These are phyloP conservation scores for Parambassis ranga DNA, from an alignment of 2,797 vertebrate species.

Conservation along the genomic window DNA sequence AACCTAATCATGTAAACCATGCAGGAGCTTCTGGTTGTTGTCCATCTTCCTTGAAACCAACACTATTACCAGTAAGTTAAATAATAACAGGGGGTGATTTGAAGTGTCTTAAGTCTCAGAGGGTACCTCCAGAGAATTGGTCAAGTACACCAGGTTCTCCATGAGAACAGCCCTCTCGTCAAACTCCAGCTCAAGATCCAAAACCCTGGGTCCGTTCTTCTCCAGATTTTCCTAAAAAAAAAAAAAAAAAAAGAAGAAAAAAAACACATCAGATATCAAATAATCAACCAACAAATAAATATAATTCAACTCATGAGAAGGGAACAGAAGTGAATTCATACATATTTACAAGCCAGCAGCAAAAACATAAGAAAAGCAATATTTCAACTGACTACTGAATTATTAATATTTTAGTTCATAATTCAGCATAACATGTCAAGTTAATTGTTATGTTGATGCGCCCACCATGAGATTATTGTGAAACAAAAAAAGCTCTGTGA, in stretches of 20 bases:
- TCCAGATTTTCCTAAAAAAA: constrained; percentile 89
- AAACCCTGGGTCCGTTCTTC: constrained; percentile 88
- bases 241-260: constrained; percentile 8
- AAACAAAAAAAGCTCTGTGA: background rate
- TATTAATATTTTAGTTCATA: background rate
- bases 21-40: background rate
- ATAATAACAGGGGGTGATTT: background rate
- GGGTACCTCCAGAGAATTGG: constrained; percentile 92
- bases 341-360: background rate
- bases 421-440: background rate
- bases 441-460: constrained; percentile 14
- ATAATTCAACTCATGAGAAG: background rate
- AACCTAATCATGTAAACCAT: background rate
- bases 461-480: constrained; percentile 1
- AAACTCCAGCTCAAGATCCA: constrained; percentile 95
- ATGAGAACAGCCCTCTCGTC: constrained; percentile 91
- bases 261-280: background rate
- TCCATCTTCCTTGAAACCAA: background rate
- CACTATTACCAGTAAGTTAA: no score
- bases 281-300: background rate
- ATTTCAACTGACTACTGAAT: background rate
- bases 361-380: background rate
- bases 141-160: constrained; percentile 95
- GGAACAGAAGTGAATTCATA: background rate
- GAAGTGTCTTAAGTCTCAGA: background rate